Evolutionary conservation across 2,797 vertebrate genomes (phyloP).

Genomic region (Lagodon rhomboides): DNA sequence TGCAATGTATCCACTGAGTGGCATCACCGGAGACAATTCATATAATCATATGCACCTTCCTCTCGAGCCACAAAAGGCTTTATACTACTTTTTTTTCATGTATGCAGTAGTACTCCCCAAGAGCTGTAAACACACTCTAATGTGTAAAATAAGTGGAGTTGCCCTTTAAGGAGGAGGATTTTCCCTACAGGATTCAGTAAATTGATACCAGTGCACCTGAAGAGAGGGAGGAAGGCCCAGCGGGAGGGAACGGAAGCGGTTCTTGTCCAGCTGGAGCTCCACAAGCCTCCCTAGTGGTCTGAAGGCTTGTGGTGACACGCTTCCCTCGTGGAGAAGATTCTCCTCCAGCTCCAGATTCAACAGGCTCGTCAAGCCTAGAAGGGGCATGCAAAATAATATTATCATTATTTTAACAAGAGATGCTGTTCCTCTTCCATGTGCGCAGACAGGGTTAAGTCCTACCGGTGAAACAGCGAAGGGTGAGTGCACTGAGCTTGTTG

Average conservation of each 20-base stretch:
- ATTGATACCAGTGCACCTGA: constrained; percentile 77
- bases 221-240: constrained; percentile 83
- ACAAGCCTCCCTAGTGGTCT: constrained; percentile 80
- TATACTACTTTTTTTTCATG: too few species aligned
- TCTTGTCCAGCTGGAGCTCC: constrained; percentile 82
- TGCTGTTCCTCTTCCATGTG: neutral
- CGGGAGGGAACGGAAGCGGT: constrained; percentile 83
- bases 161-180: neutral
- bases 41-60: too few species aligned
- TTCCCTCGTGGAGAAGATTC: constrained; percentile 83
- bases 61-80: too few species aligned
- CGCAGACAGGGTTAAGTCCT: constrained; percentile 20
- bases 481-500: constrained; percentile 81
- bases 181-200: neutral
- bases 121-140: too few species aligned
- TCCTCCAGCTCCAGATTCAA: constrained; percentile 83
- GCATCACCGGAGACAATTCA: too few species aligned
- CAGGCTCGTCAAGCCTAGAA: constrained; percentile 83
- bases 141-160: too few species aligned
- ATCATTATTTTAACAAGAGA: neutral
- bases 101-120: too few species aligned
- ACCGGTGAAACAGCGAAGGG: constrained; percentile 81
- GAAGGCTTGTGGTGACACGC: constrained; percentile 81
- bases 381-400: neutral
- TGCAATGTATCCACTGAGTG: too few species aligned